phyloP scores from a whole-genome alignment of 2,113 vertebrate species.

The Neofelis nebulosa region DNA sequence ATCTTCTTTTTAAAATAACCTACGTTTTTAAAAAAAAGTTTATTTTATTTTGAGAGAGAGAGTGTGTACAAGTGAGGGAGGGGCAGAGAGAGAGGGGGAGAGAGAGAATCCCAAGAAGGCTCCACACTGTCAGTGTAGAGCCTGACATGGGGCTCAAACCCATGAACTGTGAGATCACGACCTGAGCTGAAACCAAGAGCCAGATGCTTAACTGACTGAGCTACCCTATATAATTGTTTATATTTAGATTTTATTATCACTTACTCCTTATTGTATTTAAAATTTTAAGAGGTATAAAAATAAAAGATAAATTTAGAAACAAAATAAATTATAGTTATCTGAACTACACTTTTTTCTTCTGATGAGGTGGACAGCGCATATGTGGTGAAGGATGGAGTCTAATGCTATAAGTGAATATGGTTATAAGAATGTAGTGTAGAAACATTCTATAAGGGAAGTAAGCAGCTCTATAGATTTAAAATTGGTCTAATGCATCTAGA shows the following conservation, averaged over 20 bases:
- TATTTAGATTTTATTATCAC: not conserved
- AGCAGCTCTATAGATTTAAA: not conserved
- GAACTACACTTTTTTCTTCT: not conserved
- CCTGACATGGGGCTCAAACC: no score
- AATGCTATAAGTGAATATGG: not conserved
- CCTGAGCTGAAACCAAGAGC: no score
- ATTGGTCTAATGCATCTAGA: not conserved
- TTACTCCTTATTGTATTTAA: not conserved
- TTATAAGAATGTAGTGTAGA: not conserved
- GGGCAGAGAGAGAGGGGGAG: no score
- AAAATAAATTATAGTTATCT: not conserved
- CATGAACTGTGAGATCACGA: no score
- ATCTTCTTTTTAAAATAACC: not conserved
- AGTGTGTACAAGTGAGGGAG: no score
- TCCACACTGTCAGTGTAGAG: no score
- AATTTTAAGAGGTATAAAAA: not conserved
- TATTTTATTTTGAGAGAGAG: no score
- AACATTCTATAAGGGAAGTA: not conserved
- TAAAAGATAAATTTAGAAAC: not conserved
- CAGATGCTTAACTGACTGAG: no score
- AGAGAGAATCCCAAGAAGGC: no score
- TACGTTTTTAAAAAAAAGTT: no score
- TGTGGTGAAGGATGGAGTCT: not conserved
- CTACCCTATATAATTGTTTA: not conserved
- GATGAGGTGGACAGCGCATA: not conserved